Evolutionary conservation across 2,888 invertebrate genomes (phyloP).

Genomic region (Rhamnusium bicolor): DNA sequence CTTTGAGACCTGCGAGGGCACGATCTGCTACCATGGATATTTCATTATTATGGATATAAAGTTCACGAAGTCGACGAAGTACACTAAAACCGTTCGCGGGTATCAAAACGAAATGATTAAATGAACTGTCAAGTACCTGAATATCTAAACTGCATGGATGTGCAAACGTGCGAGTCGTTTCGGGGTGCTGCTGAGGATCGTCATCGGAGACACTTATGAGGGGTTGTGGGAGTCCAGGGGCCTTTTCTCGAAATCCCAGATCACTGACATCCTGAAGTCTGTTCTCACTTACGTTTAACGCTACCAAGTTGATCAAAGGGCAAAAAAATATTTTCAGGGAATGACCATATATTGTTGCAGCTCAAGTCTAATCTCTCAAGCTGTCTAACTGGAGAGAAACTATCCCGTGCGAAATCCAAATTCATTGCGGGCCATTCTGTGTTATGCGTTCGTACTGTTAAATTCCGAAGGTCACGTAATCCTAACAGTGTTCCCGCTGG

Average conservation of each 20-base stretch:
- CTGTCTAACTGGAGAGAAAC: constrained; percentile 84
- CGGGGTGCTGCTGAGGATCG: constrained; percentile 68
- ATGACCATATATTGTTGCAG: constrained; percentile 91
- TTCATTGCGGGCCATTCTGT: constrained; percentile 89
- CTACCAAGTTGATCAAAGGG: constrained; percentile 83
- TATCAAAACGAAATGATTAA: constrained; percentile 88
- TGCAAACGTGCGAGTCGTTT: constrained; percentile 63
- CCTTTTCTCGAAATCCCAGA: constrained; percentile 86
- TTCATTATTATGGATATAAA: constrained; percentile 91
- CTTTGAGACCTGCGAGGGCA: constrained; percentile 85
- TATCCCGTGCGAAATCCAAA: constrained; percentile 85
- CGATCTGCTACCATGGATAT: constrained; percentile 90
- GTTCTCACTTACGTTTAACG: constrained; percentile 90
- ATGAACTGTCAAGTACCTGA: constrained; percentile 87
- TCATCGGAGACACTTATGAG: constrained; percentile 77
- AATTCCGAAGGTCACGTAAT: constrained; percentile 85
- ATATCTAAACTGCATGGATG: constrained; percentile 84
- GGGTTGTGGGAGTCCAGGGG: constrained; percentile 76
- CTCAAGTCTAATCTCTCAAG: constrained; percentile 89
- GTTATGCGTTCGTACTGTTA: constrained; percentile 89
- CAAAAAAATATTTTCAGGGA: constrained; percentile 91
- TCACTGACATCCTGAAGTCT: constrained; percentile 90
- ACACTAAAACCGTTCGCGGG: constrained; percentile 88
- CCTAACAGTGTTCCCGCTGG: constrained; percentile 86
- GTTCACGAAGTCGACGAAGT: constrained; percentile 82